Conservation (phyloP, 2,888 invertebrate genomes). For the Epistrophella euchroma region DNA sequence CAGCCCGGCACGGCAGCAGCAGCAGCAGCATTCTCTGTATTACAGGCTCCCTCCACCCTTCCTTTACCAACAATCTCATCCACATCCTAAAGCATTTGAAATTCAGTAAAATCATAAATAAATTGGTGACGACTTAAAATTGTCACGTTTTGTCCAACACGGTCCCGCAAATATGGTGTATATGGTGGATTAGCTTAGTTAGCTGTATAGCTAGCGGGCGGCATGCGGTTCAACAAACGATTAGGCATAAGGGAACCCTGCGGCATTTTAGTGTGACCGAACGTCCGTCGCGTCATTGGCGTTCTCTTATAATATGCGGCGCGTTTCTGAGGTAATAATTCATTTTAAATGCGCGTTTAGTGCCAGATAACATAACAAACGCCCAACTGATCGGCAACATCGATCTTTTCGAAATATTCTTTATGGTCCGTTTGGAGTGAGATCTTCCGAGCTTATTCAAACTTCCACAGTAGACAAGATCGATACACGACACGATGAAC, state of each 20-base stretch:
- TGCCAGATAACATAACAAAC: constrained; percentile 64
- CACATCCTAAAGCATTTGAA: constrained; percentile 41
- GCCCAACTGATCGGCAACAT: constrained; percentile 55
- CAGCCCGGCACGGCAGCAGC: neutral
- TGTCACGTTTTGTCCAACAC: constrained; percentile 71
- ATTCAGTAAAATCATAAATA: constrained; percentile 72
- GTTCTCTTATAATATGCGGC: constrained; percentile 35
- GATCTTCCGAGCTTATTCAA: constrained; percentile 18
- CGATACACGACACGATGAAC: constrained; percentile 8
- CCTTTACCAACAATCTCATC: neutral
- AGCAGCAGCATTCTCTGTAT: constrained; percentile 29
- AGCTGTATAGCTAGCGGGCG: constrained; percentile 25
- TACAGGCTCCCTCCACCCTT: neutral
- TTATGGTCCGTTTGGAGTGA: constrained; percentile 10
- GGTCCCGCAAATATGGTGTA: constrained; percentile 35
- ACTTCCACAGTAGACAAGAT: constrained; percentile 4
- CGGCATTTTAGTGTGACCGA: constrained; percentile 50
- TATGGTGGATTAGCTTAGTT: constrained; percentile 25
- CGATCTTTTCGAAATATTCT: constrained; percentile 50
- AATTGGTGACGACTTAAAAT: constrained; percentile 72
- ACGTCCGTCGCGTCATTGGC: neutral
- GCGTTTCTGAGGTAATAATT: constrained; percentile 55
- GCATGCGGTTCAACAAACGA: constrained; percentile 68
- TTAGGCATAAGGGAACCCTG: constrained; percentile 63
- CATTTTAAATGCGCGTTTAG: constrained; percentile 73